These are phyloP conservation scores for Drosophila buzzatii DNA, from an alignment of 2,888 invertebrate genomes.

Conservation along the genomic window DNA sequence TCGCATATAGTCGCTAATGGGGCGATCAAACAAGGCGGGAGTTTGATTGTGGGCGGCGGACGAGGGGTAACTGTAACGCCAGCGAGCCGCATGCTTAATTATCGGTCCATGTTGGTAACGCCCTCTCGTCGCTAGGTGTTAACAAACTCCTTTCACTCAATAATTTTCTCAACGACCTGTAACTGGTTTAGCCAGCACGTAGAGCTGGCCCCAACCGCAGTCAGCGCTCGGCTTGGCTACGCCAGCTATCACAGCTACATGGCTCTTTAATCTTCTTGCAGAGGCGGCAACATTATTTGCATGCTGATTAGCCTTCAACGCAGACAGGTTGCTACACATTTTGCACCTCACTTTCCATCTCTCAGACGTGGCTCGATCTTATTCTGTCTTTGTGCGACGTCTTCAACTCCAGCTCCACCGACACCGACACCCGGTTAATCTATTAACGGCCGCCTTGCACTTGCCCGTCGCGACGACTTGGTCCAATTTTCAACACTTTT, in stretches of 20 bases:
- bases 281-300: constrained; percentile 81
- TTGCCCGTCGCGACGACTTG: constrained; percentile 46
- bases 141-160: constrained; percentile 80
- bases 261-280: constrained; percentile 70
- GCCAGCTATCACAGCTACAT: constrained; percentile 68
- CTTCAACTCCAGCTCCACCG: constrained; percentile 8
- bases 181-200: constrained; percentile 73
- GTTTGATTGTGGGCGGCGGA: not conserved
- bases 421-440: constrained; percentile 38
- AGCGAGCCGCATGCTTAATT: constrained; percentile 75
- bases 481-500: constrained; percentile 82
- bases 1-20: constrained; percentile 71
- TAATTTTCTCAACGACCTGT: constrained; percentile 64
- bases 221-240: constrained; percentile 22
- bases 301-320: constrained; percentile 79
- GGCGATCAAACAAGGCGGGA: constrained; percentile 52
- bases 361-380: constrained; percentile 20
- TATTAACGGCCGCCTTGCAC: constrained; percentile 53
- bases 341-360: constrained; percentile 47
- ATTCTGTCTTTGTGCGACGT: not conserved
- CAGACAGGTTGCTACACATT: constrained; percentile 63
- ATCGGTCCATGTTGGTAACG: constrained; percentile 62
- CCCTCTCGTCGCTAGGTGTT: constrained; percentile 74
- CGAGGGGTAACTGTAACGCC: constrained; percentile 26
- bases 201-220: constrained; percentile 15